phyloP scores from a whole-genome alignment of 2,797 vertebrate species.

The Caiman crocodilus region DNA sequence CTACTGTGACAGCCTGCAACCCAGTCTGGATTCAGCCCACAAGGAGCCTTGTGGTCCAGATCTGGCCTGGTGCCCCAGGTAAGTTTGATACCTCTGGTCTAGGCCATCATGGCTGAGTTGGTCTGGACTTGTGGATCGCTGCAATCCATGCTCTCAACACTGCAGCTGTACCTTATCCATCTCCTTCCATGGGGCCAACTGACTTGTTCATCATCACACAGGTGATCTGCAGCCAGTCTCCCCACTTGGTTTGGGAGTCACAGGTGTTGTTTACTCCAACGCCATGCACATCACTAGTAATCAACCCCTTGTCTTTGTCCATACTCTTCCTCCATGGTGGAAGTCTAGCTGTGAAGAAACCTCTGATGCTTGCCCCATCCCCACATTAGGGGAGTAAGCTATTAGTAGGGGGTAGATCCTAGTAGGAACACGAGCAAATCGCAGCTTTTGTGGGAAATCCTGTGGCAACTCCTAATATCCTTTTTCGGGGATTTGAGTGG shows the following conservation, averaged over 20 bases:
- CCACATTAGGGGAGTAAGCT: neutral
- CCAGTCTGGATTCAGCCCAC: too few species aligned
- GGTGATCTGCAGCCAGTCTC: neutral
- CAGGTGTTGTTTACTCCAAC: neutral
- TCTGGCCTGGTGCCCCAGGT: too few species aligned
- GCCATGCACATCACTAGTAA: neutral
- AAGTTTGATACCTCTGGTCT: too few species aligned
- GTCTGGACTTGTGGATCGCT: neutral
- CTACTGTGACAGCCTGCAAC: too few species aligned
- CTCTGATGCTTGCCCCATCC: neutral
- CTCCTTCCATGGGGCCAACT: neutral
- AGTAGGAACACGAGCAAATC: neutral
- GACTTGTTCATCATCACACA: neutral
- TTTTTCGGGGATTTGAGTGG: fast-evolving
- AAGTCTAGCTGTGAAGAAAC: neutral
- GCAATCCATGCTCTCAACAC: neutral
- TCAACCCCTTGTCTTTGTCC: neutral
- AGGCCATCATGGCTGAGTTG: neutral
- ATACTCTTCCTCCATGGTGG: neutral
- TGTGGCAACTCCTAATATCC: fast-evolving
- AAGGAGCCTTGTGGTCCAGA: too few species aligned
- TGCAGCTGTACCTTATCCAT: neutral
- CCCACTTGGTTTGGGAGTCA: neutral
- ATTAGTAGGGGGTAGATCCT: too few species aligned
- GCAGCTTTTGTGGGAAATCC: fast-evolving